A percentile compares a stretch with the other conserved stretches of the same genome.
Evolutionary conservation across 2,888 invertebrate genomes (phyloP).

Genomic region (Trichopria drosophilae): DNA sequence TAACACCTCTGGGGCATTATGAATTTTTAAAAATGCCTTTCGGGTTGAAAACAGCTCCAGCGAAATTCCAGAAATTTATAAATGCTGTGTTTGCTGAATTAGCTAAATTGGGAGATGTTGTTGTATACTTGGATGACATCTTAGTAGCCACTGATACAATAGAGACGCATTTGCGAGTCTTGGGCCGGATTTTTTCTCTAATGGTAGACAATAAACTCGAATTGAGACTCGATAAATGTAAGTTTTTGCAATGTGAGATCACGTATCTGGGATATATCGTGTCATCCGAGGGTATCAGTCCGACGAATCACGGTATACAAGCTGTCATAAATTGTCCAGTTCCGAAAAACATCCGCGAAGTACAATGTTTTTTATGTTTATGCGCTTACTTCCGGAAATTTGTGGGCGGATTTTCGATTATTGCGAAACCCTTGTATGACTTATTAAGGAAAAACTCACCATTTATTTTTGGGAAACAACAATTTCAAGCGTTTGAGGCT

Average conservation of each 20-base stretch:
- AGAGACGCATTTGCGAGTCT: too few species aligned
- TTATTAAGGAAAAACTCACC: neutral
- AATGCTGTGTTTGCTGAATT: slow-evolving; percentile 7
- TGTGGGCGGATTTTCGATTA: neutral
- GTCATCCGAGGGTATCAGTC: slow-evolving; percentile 28
- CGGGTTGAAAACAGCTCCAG: too few species aligned
- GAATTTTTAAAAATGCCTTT: slow-evolving; percentile 1
- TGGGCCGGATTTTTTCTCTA: too few species aligned
- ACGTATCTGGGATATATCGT: slow-evolving; percentile 34
- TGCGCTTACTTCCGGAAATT: slow-evolving; percentile 29
- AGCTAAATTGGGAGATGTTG: slow-evolving; percentile 1
- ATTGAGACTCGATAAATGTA: too few species aligned
- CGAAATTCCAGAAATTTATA: slow-evolving; percentile 10
- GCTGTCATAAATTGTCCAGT: slow-evolving; percentile 37
- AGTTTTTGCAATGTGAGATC: too few species aligned
- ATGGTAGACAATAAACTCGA: too few species aligned
- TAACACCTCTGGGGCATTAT: too few species aligned
- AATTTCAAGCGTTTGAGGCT: neutral
- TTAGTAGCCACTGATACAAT: too few species aligned
- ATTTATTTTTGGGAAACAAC: neutral
- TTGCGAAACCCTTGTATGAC: neutral
- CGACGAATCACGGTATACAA: slow-evolving; percentile 28
- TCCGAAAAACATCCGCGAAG: slow-evolving; percentile 22
- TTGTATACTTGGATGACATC: slow-evolving; percentile 22
- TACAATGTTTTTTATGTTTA: slow-evolving; percentile 40